Percentiles rank a stretch among this genome's conserved stretches.
These are phyloP conservation scores for human (Homo sapiens) DNA, from an alignment of 2,113 vertebrate genomes.

Conservation along the genomic window GRCh38 chr21:22661501-22662000, in stretches of 20 bases:
- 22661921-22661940: neutral
- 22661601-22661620: neutral
- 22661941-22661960: neutral
- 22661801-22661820: neutral
- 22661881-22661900: neutral
- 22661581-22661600: neutral
- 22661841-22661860: neutral
- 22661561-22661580: neutral
- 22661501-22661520: neutral
- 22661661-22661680: neutral
- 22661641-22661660: neutral
- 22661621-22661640: neutral
- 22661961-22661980: neutral
- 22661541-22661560: neutral
- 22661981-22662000: neutral
- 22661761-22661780: neutral
- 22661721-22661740: neutral
- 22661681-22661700: neutral
- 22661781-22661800: neutral
- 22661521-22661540: neutral
- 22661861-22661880: neutral
- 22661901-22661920: neutral
- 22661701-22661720: neutral
- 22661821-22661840: too few relatives aligned
- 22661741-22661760: neutral